These are phyloP conservation scores for Struthio camelus DNA, from an alignment of 2,113 vertebrate species.

Conservation along the genomic window DNA sequence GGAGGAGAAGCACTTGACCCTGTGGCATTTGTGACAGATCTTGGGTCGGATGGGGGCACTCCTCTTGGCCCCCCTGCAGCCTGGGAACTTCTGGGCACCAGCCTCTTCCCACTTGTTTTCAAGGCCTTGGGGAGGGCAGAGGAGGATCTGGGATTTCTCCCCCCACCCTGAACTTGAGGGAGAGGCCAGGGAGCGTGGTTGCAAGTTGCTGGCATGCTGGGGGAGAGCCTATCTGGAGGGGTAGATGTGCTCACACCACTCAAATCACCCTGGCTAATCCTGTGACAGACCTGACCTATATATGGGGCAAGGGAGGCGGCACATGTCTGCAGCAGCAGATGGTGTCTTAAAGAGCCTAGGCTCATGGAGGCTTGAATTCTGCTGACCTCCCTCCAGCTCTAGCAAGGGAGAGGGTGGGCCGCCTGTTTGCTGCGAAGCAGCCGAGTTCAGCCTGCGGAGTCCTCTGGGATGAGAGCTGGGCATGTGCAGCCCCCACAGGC, in stretches of 20 bases:
- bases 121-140: neutral
- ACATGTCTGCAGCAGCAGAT: slow-evolving; percentile 49
- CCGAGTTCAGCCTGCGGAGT: neutral
- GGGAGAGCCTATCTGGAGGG: neutral
- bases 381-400: neutral
- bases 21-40: neutral
- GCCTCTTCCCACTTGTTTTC: neutral
- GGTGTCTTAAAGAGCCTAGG: slow-evolving; percentile 39
- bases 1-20: neutral
- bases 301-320: slow-evolving; percentile 35
- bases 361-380: neutral
- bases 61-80: neutral
- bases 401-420: neutral
- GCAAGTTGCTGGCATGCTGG: accelerated
- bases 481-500: neutral
- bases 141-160: neutral
- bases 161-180: neutral
- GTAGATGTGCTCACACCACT: neutral
- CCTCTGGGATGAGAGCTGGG: neutral
- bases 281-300: slow-evolving; percentile 63
- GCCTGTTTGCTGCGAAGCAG: neutral
- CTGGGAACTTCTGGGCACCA: neutral
- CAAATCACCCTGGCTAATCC: slow-evolving; percentile 35
- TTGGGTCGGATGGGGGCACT: neutral
- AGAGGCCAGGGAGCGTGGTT: neutral